Base-by-base conservation (phyloP, 2,113 vertebrate genomes). In the Cyrtonyx montezumae region DNA sequence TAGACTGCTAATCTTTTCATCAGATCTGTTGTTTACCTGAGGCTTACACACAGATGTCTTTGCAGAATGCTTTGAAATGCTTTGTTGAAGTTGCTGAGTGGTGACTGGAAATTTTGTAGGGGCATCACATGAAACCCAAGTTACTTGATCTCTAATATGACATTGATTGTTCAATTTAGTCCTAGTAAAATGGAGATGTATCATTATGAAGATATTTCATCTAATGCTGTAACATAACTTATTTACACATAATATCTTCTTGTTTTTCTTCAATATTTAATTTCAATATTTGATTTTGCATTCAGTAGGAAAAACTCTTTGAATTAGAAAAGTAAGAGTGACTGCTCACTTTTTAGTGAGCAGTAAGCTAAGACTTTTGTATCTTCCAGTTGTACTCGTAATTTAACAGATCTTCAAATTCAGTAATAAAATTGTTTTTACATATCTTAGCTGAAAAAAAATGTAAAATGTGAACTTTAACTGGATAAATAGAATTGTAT, bases 51-150 rank as follows among this genome's bases (percentile, higher is more conserved):
- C 74, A 66, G 37, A 66, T 84, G 25, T 42, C 87, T 69, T 76
- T 55, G 49, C 13, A 53, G 42, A 92, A 77, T 23, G 62, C 36
- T 74, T 92, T 77, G 32, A 87, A 92, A 79, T 53, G 67, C 23
- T 71, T 76, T 58, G 6, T 48, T 87, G 48, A 22, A 87, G 87
- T 87, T 92, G 34, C 71, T 66, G 28, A n/a, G 58, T 71, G 10
- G 36, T 79, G 88, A 84, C 36, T 84, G 84, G 20, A 14, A 89
- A 82, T 84, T 94, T 94, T n/a, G 73, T n/a, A 69, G 23, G 3
- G n/a, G 2, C 21, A 74, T 2, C 16, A 66, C 6, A 25, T 32
- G 67, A 94, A 81, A 87, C 49, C 3, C 32, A 42, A 62, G 88
- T 86, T 79, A 3, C 48, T 49, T 90, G 21, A 20, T 73, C 34